Base-by-base conservation (phyloP, 1,140 invertebrate species). In the Eufriesea mexicana region DNA sequence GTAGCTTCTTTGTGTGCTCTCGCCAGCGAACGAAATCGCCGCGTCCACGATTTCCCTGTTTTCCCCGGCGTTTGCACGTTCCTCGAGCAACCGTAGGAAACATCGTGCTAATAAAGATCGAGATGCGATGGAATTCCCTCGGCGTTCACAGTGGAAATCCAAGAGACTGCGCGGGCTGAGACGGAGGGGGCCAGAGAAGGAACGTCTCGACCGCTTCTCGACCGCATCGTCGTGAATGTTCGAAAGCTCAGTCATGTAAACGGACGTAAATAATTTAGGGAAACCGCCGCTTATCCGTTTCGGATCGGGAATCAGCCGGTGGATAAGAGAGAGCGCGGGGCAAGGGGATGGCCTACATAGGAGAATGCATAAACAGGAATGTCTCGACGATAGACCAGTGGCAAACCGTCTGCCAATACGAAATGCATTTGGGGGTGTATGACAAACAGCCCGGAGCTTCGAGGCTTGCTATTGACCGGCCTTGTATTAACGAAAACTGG, bases 401-500 rank as follows among this genome's bases (percentile, higher is more conserved):
- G 57, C 47, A 28, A 54, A 47, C 79, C 68, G 28, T 80, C 70
- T 47, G 47, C 71, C 61, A 59, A 76, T 75, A 76, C 72, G 61
- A 81, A 76, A 82, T 68, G 54, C 51, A 51, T 67, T 75, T 70
- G 7, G 28, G 47, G 47, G 16, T 68, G 16, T 82, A 76, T 76
- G 79, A 59, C 79, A 67, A 82, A 76, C 57, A 70, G 42, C 76
- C 64, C 8, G 49, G n/a, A 73, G 70, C 20, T 59, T 42, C 28
- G 66, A 79, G 78, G 45, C 61, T 81, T 45, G 59, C 73, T 76
- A 68, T 76, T 76, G 61, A 59, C 62, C 51, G 28, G 79, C 6
- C 71, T 76, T 68, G 72, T 76, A 82, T 82, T 82, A 82, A 72
- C 76, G 76, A 79, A 83, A 83, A 67, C 74, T 61, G 62, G 64